Base-by-base conservation (phyloP, 2,797 vertebrate species). In the Adelosebastes latens region DNA sequence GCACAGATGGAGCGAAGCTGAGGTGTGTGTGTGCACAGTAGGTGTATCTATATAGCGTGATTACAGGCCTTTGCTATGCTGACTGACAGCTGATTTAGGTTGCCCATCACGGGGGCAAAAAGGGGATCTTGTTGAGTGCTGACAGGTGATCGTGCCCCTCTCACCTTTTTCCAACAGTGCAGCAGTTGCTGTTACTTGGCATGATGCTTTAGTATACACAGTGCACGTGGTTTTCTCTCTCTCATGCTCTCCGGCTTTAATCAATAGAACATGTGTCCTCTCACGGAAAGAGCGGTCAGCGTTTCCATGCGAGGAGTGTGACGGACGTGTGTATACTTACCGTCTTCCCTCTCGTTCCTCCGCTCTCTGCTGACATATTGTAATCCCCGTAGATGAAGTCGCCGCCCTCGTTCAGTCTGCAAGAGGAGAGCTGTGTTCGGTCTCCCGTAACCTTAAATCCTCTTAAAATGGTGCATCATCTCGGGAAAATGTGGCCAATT, bases 241-340 rank as follows among this genome's bases (percentile, higher is more conserved):
- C 60, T 53, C 29, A 29, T 70, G 27, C 76, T 75, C 67, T 65
- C 61, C 29, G 31, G 58, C 65, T 84, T 74, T 75, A 84, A 83
- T 87, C 76, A 89, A 82, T 80, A 67, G 61, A 87, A 85, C 65
- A 52, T 86, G 81, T 86, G 75, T 80, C 31, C 34, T 70, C 49
- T 67, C 34, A 69, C 5, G 29, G 52, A 79, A 77, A 73, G 56
- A 25, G 63, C 5, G 53, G 67, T 81, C 72, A 84, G 82, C 36
- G 11, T 77, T 84, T 83, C 79, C 72, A 62, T 75, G 24, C 6
- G 1, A 72, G 74, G 22, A 64, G 56, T 56, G 36, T 73, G 83
- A 88, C 36, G 20, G 4, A 81, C 69, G 16, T 81, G 75, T 85
- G 55, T 78, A 49, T 60, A 71, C 69, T 64, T 22, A 34, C 34